Evolutionary conservation across 2,113 vertebrate genomes (phyloP), one percentile per base, ranked within the genome.

Genomic region (Reinhardtius hippoglossoides): DNA sequence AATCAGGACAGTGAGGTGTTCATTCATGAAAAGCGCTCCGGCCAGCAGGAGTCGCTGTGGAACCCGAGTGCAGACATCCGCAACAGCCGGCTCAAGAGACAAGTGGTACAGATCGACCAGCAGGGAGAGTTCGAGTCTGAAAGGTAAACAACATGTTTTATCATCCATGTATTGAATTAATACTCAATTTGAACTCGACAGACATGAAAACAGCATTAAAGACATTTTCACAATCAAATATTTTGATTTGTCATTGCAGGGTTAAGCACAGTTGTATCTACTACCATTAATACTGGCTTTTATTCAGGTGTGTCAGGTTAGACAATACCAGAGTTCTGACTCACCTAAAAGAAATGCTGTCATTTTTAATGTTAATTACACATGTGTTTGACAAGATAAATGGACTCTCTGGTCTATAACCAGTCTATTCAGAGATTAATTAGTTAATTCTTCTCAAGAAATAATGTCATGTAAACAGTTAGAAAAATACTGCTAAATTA

Each of bases 91-190:
- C 94, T 99, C 81, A 96, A 94, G 87, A 96, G 95, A 81, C 95
- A 94, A 81, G 96, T 96, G 24, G 98, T 99, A 23, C 92, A 92
- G 3, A 80, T 95, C 4, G 95, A 96, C 67, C 95, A 99, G 80
- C 98, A 99, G 93, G 95, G 88, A 0, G 95, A 95, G 84, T 95
- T 96, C 80, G 98, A 99, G 89, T 99, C 97, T 0, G 96, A 98
- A 87, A 95, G 97, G 98, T 99, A 87, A 23, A 55, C 21, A 1
- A 23, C 54, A 23, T 18, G 3, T 8, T 9, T 12, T 23, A 55
- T 55, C 52, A 55, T 40, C 37, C 54, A 18, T 55, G 54, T 24
- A 8, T 56, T 24, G 5, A 18, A 50, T 18, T 5, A 12, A 24
- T 52, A n/a, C 48, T 16, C 18, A 4, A 20, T 50, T 50, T 50